Evolutionary conservation across 2,888 invertebrate genomes (phyloP), one percentile per base, ranked within the genome.

Genomic region (Scaptomyza caliginosa): DNA sequence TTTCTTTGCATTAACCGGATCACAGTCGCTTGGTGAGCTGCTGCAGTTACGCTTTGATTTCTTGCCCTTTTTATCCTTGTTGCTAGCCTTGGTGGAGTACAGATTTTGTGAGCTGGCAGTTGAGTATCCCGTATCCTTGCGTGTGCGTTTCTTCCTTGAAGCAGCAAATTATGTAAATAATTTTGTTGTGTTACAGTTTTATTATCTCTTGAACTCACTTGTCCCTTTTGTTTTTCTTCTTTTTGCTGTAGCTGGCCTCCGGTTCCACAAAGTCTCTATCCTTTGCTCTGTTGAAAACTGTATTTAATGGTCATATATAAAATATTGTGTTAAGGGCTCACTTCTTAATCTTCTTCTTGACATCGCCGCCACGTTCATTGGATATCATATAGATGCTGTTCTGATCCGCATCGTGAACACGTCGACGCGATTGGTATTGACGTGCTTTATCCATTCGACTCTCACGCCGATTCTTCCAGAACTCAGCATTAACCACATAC

Each of bases 401-500:
- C 11, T 86, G 77, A 48, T 92, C 91, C 77, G 73, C 83, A 72
- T 79, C 91, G 86, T 74, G 91, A 66, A 74, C 76, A 4, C 90
- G 85, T 5, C 87, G 79, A 13, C 86, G 87, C 0, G 88, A 82
- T 64, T 89, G 88, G 51, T 85, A 88, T 36, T 86, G 80, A 10
- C 86, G 85, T 11, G 80, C 69, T 34, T 85, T 87, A 36, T 85
- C 73, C 70, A 86, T 75, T 50, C 88, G 90, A 50, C 80, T 83
- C 50, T 89, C 91, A 0, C 90, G 88, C 2, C 91, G 91, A 68
- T 77, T 82, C 76, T 92, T 93, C 77, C 91, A 91, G 74, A 92
- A 94, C 86, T 96, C 96, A 21, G 95, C 93, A 77, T 96, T 95
- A 0, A 96, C 94, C 0, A 96, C 96, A 88, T 96, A 95, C 0